Base-by-base conservation (phyloP, 2,797 vertebrate species). In the Oceanodroma leucorhoa region DNA sequence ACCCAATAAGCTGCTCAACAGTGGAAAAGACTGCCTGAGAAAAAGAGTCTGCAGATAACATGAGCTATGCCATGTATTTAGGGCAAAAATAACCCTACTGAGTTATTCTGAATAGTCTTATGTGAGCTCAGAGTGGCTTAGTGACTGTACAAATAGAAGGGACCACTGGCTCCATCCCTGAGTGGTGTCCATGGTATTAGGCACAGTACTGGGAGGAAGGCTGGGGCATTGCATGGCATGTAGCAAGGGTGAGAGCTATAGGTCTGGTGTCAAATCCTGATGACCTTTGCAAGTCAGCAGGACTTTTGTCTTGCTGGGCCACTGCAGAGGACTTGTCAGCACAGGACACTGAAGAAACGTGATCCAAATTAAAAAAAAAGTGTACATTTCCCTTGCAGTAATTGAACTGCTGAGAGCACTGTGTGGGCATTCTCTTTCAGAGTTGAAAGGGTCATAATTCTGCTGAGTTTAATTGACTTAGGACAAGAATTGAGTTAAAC, bases 391-490 rank as follows among this genome's bases (percentile, higher is more conserved):
- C 36, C 32, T 24, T 64, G 40, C 57, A 48, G 48, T 23, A 77
- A n/a, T 38, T 51, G 32, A 75, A 41, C 26, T 70, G 55, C 55
- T 62, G 34, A 67, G 53, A 58, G 22, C 40, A 55, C 36, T 40
- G 19, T 58, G 38, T 53, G 23, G 43, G 23, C 62, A 53, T 88
- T 77, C 45, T 78, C 16, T 67, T 92, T 86, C 41, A 43, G 55
- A 83, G n/a, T n/a, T 77, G 91, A 87, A 94, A 89, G 1, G 12
- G 60, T 82, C 75, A 66, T 83, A 89, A 84, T 83, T 94, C 64
- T 87, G 45, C 41, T 34, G 64, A 93, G 64, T 92, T 94, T 96
- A 94, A 93, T 80, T 87, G 91, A 75, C 6, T 93, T 83, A 93
- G 40, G 51, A 73, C 36, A 91, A 94, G 84, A 80, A 95, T 70